Percentiles rank a stretch among this genome's conserved stretches.
These are phyloP conservation scores for Zosterops hypoxanthus DNA, from an alignment of 2,113 vertebrate species.

Conservation along the genomic window DNA sequence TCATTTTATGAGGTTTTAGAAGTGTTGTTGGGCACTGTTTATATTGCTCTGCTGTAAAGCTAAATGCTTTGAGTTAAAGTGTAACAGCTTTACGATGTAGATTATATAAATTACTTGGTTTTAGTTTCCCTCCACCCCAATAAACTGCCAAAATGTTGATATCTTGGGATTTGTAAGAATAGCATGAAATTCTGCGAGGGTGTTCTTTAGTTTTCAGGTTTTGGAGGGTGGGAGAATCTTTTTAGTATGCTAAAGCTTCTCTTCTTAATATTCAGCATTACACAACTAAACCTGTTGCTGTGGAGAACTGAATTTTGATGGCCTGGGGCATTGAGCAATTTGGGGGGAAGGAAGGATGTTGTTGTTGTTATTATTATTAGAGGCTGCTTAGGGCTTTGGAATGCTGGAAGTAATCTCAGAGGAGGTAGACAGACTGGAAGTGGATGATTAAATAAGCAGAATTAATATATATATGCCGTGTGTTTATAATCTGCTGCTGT, in stretches of 20 bases:
- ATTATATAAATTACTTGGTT: background rate
- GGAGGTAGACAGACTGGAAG: background rate
- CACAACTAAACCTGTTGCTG: background rate
- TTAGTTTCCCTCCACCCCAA: background rate
- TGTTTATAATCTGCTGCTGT: background rate
- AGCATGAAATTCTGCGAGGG: background rate
- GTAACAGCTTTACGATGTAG: background rate
- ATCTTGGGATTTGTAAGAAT: background rate
- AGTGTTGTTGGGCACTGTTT: background rate
- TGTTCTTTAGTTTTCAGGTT: background rate
- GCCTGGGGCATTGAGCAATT: background rate
- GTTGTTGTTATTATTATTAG: background rate
- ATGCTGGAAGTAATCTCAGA: background rate
- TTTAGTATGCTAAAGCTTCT: background rate
- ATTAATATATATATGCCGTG: background rate
- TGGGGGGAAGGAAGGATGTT: background rate
- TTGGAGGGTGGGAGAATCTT: background rate
- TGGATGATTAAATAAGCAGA: slow-evolving; percentile 13
- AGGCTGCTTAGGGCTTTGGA: background rate
- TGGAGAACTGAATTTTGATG: background rate
- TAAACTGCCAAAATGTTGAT: background rate
- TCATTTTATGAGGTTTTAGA: background rate
- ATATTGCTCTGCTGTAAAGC: background rate
- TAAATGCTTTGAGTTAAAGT: background rate
- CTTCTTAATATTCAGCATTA: background rate